Conservation (phyloP, 2,113 vertebrate species). For the Dasypus novemcinctus region DNA sequence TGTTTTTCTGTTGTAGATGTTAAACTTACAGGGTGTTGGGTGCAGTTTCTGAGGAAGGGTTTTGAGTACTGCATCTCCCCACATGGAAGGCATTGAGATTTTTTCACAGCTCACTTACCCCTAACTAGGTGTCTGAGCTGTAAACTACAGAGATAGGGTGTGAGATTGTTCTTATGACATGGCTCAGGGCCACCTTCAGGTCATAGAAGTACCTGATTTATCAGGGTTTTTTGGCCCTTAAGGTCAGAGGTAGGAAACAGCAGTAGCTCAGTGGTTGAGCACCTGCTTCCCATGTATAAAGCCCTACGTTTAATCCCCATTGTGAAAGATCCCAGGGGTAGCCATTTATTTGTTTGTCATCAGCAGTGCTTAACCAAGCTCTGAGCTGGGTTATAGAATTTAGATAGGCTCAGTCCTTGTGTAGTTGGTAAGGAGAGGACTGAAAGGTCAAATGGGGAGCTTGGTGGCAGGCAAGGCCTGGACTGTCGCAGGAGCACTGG, state of each 20-base stretch:
- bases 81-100: background rate
- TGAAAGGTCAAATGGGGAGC: background rate
- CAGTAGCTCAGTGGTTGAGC: too few relatives aligned
- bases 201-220: background rate
- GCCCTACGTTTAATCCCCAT: too few relatives aligned
- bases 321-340: background rate
- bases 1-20: background rate
- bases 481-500: background rate
- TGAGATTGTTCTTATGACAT: background rate
- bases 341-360: background rate
- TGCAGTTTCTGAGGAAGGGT: background rate
- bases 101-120: background rate
- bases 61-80: background rate
- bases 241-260: too few relatives aligned
- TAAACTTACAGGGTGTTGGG: background rate
- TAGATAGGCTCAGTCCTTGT: background rate
- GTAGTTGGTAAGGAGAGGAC: background rate
- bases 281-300: too few relatives aligned
- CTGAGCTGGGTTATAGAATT: background rate
- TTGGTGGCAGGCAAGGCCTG: background rate
- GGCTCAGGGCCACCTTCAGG: background rate
- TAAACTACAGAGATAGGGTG: background rate
- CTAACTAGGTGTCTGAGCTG: background rate
- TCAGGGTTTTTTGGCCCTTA: background rate
- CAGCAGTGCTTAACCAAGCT: background rate